phyloP scores from a whole-genome alignment of 2,113 vertebrate genomes.

The Cyanoramphus novaezelandiae region DNA sequence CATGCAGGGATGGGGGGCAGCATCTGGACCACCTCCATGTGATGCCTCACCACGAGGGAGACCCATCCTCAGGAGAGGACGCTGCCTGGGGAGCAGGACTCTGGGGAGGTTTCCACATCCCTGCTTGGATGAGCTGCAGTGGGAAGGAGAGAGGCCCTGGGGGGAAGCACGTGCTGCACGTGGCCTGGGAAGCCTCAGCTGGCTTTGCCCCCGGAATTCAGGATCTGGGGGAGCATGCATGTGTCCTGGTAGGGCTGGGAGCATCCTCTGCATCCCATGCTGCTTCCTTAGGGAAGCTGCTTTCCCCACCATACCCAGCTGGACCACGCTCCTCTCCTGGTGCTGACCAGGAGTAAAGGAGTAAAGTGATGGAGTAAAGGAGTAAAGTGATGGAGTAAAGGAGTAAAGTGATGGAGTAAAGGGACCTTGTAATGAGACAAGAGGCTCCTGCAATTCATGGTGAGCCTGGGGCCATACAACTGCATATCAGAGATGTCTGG shows the following conservation, averaged over 20 bases:
- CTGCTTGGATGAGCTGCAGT: not conserved
- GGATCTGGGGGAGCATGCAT: not conserved
- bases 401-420: not conserved
- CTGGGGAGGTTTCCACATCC: not conserved
- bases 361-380: not conserved
- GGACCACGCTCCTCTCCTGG: not conserved
- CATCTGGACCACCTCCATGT: not conserved
- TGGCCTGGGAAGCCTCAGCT: not conserved
- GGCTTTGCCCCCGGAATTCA: not conserved
- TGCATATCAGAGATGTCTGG: not conserved
- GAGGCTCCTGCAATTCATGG: accelerated
- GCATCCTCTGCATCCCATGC: not conserved
- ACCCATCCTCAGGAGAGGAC: not conserved
- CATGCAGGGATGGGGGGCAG: not conserved
- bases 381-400: not conserved
- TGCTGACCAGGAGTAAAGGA: not conserved
- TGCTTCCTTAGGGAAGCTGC: not conserved
- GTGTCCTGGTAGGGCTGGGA: not conserved
- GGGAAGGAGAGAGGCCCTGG: not conserved
- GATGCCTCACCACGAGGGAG: accelerated
- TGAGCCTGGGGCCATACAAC: accelerated
- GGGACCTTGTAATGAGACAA: not conserved
- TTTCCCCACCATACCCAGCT: not conserved
- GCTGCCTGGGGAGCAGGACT: not conserved
- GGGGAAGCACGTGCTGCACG: not conserved